phyloP scores from a whole-genome alignment of 2,888 invertebrate species.

The Phasia obesa region DNA sequence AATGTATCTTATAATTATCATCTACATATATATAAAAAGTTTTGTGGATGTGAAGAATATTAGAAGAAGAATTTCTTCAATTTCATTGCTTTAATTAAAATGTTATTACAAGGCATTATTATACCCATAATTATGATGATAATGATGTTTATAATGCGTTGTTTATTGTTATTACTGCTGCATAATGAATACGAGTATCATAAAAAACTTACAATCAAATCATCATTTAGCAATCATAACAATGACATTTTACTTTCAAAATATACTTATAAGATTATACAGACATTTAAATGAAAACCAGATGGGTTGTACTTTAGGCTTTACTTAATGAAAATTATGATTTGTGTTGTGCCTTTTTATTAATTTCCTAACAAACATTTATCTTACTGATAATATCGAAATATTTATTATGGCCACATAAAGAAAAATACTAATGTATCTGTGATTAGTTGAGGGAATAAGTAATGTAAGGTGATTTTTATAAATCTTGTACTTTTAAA shows the following conservation, averaged over 20 bases:
- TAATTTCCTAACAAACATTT: too few species aligned
- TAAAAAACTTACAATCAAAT: constrained; percentile 43
- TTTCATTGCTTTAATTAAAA: constrained; percentile 69
- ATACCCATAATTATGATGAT: constrained; percentile 17
- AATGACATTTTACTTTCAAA: constrained; percentile 58
- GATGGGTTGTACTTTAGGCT: constrained; percentile 11
- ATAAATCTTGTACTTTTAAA: too few species aligned
- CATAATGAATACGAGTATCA: constrained; percentile 31
- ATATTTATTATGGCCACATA: too few species aligned
- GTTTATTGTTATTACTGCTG: constrained; percentile 38
- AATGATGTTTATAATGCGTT: constrained; percentile 25
- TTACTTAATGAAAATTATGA: constrained; percentile 30
- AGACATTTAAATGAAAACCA: constrained; percentile 53
- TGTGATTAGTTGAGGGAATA: too few species aligned
- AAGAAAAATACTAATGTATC: too few species aligned
- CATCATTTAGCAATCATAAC: constrained; percentile 50
- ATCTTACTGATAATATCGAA: too few species aligned
- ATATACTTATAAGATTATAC: constrained; percentile 6
- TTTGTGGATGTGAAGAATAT: background rate
- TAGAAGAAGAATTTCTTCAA: constrained; percentile 24
- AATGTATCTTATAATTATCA: background rate
- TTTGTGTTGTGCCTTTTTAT: constrained; percentile 6
- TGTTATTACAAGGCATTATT: constrained; percentile 61
- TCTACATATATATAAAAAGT: background rate
- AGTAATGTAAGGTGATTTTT: too few species aligned